Base-by-base conservation (phyloP, 2,888 invertebrate genomes). In the Tetramorium bicarinatum region DNA sequence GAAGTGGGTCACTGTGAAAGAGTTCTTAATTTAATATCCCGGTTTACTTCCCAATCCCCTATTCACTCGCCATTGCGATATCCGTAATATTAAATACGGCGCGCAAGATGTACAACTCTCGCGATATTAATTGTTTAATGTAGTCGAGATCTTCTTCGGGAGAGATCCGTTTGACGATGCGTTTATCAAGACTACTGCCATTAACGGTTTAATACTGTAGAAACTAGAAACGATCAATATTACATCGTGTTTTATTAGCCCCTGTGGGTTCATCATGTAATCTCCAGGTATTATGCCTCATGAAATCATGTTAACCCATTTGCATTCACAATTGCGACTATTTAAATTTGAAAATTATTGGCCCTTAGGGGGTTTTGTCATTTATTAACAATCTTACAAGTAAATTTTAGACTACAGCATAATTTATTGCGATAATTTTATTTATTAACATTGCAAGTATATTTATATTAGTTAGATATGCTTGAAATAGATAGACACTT, bases 21-120 rank as follows among this genome's bases (percentile, higher is more conserved):
- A 80, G 18, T 59, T 72, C 47, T 80, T 80, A 49, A 72, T 80
- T 79, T 79, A 79, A 79, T 47, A 80, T 59, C 59, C 21, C 29
- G 38, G 18, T 79, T 79, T 72, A 34, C 18, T 21, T 47, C 34
- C 34, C 34, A n/a, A 47, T 38, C 44, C 9, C 1, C 21, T 6
- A 34, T 69, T 71, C 44, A 25, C 44, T 71, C 18, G 21, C 3
- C 13, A 21, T 47, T 59, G 47, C 38, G 13, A 47, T 72, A 49
- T 56, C 25, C 34, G 29, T 69, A 44, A 52, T 44, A 66, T 44
- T 38, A 59, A 59, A 59, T 56, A 29, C 4, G 15, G 25, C 4
- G n/a, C n/a, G 25, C 47, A 21, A 59, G 11, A 49, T 34, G 21
- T 34, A 71, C n/a, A 25, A 13, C 3, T 67, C 4, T 56, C 34